Percentiles rank a stretch among this genome's conserved stretches.
Evolutionary conservation across 2,113 vertebrate genomes (phyloP).

Genomic region (Colistium nudipinnis): DNA sequence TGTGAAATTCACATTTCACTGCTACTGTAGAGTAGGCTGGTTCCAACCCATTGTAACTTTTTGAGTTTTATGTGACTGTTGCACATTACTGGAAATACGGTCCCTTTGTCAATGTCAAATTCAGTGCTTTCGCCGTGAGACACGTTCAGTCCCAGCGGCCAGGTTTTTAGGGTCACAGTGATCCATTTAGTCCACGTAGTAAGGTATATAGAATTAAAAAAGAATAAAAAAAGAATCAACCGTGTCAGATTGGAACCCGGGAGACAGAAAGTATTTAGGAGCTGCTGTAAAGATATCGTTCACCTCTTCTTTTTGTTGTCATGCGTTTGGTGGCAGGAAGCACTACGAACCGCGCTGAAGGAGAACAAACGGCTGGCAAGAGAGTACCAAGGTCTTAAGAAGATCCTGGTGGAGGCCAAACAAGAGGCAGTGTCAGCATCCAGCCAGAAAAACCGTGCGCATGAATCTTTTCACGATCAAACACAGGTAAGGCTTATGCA

Average conservation of each 20-base stretch:
- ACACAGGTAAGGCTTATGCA: conserved; percentile 67
- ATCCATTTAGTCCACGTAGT: background rate
- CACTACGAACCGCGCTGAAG: conserved; percentile 43
- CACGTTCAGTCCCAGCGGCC: background rate
- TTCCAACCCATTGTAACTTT: background rate
- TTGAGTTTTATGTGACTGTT: background rate
- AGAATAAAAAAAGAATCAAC: background rate
- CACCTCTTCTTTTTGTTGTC: background rate
- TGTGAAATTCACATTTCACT: background rate
- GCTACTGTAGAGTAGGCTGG: background rate
- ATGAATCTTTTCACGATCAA: conserved; percentile 59
- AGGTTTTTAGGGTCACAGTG: background rate
- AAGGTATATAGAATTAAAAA: background rate
- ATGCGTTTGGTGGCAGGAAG: conserved; percentile 52
- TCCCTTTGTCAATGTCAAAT: background rate
- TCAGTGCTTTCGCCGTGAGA: background rate
- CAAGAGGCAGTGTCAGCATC: conserved; percentile 52
- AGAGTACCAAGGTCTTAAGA: conserved; percentile 62
- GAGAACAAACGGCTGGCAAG: conserved; percentile 69
- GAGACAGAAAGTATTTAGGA: background rate
- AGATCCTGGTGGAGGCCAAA: conserved; percentile 60
- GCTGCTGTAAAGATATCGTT: conserved; percentile 7
- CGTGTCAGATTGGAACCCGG: background rate
- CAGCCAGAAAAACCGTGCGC: conserved; percentile 53
- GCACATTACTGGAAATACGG: background rate